Base-by-base conservation (phyloP, 2,113 vertebrate species). In the Caranx melampygus region DNA sequence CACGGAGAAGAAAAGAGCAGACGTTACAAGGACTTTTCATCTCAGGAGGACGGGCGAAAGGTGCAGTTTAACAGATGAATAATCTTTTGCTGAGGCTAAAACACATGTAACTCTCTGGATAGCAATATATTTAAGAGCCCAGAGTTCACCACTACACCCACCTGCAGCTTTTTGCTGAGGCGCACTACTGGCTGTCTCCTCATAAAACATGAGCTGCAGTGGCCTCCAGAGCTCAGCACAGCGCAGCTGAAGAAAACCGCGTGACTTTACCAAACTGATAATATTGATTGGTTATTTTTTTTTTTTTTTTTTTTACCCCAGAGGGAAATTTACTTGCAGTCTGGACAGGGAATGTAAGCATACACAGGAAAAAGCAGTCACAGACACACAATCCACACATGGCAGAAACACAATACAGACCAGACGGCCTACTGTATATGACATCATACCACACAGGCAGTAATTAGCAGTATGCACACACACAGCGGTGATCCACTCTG, bases 31-130 rank as follows among this genome's bases (percentile, higher is more conserved):
- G 42, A 63, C 34, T 59, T 91, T 86, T 81, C 55, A 79, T 75
- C 75, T 82, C 71, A 6, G 60, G 75, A 60, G 45, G 63, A 63
- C 4, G 45, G 69, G 40, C 26, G 26, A 54, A 54, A 78, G 44
- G 67, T 10, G 44, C 18, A 73, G 40, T 69, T 87, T 75, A 75
- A 69, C 75, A 58, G 52, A 82, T 49, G 75, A 82, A 58, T 54
- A 55, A 67, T 73, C 73, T 75, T 59, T 63, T 37, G 54, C 81
- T 63, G 21, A 51, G 45, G 54, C 59, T 70, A 54, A 66, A 81
- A 81, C 75, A 90, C 87, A 81, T 92, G 84, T 55, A 79, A 76
- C 75, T 83, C 71, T 74, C 13, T n/a, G 55, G 20, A 74, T 1
- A 26, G 31, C 12, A 67, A 72, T 34, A 63, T 40, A 37, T 51